These are phyloP conservation scores for Mallotus villosus DNA, from an alignment of 2,797 vertebrate species.

Conservation along the genomic window DNA sequence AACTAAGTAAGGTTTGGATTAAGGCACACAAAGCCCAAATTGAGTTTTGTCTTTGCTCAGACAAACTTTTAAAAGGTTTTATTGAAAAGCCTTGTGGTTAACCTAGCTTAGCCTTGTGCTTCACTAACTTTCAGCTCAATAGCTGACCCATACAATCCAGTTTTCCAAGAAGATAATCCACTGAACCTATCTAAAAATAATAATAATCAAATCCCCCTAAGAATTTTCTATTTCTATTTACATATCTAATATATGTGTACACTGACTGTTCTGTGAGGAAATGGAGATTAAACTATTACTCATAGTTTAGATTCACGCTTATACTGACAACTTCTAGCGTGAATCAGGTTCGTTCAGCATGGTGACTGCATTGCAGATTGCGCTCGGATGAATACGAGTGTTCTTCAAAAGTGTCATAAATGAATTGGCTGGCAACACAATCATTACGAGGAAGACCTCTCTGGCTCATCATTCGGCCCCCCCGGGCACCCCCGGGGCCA, in stretches of 20 bases:
- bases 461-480: conserved; percentile 54
- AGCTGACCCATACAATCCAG: too few species aligned
- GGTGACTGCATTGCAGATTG: not conserved
- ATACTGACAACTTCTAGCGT: too few species aligned
- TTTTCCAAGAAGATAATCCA: too few species aligned
- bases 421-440: conserved; percentile 26
- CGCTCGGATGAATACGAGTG: not conserved
- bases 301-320: not conserved
- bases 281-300: not conserved
- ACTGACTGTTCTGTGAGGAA: not conserved
- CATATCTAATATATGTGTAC: not conserved
- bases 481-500: not conserved
- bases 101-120: not conserved
- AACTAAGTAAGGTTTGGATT: too few species aligned
- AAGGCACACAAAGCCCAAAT: too few species aligned
- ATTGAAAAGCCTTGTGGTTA: not conserved
- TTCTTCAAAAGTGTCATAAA: not conserved
- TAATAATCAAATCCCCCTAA: too few species aligned
- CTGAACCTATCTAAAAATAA: too few species aligned
- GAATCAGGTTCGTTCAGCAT: not conserved
- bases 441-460: conserved; percentile 36
- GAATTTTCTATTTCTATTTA: not conserved
- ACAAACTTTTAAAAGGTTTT: not conserved
- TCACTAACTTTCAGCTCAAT: too few species aligned
- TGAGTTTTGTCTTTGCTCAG: too few species aligned